phyloP scores from a whole-genome alignment of 2,113 vertebrate species.

The Hemichromis elongatus region DNA sequence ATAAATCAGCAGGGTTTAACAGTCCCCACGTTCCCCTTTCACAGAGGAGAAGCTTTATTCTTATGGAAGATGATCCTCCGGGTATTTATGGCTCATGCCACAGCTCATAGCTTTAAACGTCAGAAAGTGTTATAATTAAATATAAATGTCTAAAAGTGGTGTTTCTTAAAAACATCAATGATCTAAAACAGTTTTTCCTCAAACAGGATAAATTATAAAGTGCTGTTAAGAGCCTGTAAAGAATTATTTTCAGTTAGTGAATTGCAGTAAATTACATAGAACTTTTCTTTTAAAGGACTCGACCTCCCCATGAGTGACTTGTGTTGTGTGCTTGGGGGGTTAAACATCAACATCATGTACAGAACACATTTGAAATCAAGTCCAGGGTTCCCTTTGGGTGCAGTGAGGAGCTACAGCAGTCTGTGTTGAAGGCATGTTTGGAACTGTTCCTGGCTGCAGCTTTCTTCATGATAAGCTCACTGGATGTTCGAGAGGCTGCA shows the following conservation, averaged over 20 bases:
- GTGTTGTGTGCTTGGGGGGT: not conserved
- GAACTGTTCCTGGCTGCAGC: not conserved
- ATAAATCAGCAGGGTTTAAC: not conserved
- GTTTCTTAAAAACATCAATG: not conserved
- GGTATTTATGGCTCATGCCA: not conserved
- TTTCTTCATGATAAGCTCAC: not conserved
- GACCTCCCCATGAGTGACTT: not conserved
- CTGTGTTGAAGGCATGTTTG: not conserved
- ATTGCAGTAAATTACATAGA: not conserved
- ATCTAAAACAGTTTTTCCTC: not conserved
- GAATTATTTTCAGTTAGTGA: not conserved
- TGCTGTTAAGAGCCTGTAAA: not conserved
- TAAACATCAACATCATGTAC: not conserved
- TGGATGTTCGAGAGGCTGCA: not conserved
- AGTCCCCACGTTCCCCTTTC: not conserved
- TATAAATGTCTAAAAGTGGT: not conserved
- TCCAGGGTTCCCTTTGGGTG: not conserved
- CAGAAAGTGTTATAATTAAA: not conserved
- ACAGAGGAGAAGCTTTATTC: not conserved
- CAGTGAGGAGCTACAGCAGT: not conserved
- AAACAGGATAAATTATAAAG: slow-evolving; percentile 20
- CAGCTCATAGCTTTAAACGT: not conserved
- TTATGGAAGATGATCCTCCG: not conserved
- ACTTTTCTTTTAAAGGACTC: not conserved
- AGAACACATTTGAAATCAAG: not conserved